phyloP scores from a whole-genome alignment of 1,140 invertebrate species.

The Musca domestica region DNA sequence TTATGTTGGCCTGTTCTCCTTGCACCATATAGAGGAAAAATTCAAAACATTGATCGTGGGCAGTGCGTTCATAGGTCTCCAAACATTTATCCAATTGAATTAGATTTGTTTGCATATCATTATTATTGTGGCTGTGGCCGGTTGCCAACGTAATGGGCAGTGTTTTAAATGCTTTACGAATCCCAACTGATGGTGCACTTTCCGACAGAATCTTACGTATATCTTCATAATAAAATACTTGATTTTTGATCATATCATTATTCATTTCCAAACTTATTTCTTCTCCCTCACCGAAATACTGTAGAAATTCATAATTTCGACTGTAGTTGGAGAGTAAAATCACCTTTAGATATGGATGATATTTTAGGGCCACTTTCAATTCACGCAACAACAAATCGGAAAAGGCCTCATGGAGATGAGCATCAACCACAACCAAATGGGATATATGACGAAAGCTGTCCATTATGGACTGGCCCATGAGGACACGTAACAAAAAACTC shows the following conservation, averaged over 20 bases:
- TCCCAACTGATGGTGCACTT: constrained; percentile 27
- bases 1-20: constrained; percentile 64
- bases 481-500: constrained; percentile 35
- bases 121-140: too few relatives aligned
- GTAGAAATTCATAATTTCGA: constrained; percentile 23
- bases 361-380: constrained; percentile 70
- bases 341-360: constrained; percentile 72
- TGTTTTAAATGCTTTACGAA: neutral
- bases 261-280: constrained; percentile 24
- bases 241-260: constrained; percentile 13
- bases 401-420: constrained; percentile 89
- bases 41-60: constrained; percentile 57
- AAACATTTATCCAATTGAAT: constrained; percentile 36
- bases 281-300: constrained; percentile 38
- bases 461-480: constrained; percentile 32
- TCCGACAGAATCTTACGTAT: constrained; percentile 10
- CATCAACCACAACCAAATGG: constrained; percentile 88
- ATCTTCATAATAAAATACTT: constrained; percentile 21
- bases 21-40: constrained; percentile 67
- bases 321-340: constrained; percentile 73
- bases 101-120: neutral
- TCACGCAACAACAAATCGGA: constrained; percentile 88
- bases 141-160: neutral
- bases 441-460: constrained; percentile 64
- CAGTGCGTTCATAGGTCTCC: constrained; percentile 37